Conservation (phyloP, 2,797 vertebrate genomes). For the Brachyalestes nurse region DNA sequence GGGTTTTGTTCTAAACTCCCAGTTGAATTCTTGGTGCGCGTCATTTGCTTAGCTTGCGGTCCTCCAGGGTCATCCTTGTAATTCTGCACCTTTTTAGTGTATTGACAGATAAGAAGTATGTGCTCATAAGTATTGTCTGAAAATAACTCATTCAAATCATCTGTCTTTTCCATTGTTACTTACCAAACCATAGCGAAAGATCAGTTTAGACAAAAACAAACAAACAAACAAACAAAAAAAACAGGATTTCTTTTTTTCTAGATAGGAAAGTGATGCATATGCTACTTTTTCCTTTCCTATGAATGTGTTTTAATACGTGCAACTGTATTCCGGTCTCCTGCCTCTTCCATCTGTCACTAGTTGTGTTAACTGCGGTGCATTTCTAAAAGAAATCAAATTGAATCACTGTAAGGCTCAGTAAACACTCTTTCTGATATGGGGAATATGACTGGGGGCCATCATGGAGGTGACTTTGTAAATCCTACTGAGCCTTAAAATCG, state of each 20-base stretch:
- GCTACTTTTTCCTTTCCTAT: conserved; percentile 48
- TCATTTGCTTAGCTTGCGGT: conserved; percentile 38
- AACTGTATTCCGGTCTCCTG: conserved; percentile 22
- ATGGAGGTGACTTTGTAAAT: conserved; percentile 40
- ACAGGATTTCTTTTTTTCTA: conserved; percentile 42
- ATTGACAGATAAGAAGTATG: conserved; percentile 69
- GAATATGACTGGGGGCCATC: conserved; percentile 42
- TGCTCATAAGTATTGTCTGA: conserved; percentile 70
- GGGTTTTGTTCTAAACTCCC: conserved; percentile 9
- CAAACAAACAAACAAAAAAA: conserved; percentile 1
- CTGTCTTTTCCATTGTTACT: conserved; percentile 64
- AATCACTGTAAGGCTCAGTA: conserved; percentile 50
- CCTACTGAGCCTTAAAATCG: conserved; percentile 55
- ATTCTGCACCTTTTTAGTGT: conserved; percentile 61
- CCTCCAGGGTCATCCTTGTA: conserved; percentile 36
- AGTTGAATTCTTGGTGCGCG: conserved; percentile 40
- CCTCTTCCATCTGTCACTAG: conserved; percentile 44
- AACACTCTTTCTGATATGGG: conserved; percentile 18
- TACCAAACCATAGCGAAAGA: conserved; percentile 11
- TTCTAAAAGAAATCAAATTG: conserved; percentile 27
- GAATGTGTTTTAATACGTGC: conserved; percentile 51
- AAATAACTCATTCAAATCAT: conserved; percentile 59
- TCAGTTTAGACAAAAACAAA: background rate
- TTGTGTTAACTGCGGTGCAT: conserved; percentile 41
- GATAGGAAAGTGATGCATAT: conserved; percentile 62